Evolutionary conservation across 2,113 vertebrate species (phyloP).

Genomic region (Pontoporia blainvillei): DNA sequence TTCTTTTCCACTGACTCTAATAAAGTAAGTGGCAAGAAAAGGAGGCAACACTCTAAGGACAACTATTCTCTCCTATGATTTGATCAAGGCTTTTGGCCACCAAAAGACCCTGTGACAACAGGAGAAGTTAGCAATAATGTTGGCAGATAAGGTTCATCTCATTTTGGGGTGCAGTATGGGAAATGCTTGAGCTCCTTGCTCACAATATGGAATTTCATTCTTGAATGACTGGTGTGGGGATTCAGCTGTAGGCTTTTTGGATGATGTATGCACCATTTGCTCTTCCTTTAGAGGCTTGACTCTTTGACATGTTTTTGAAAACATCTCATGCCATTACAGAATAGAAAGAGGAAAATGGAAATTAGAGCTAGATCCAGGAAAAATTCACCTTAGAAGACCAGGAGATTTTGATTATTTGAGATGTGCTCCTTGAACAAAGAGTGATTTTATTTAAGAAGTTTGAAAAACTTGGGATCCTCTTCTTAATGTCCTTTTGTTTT

Average conservation of each 20-base stretch:
- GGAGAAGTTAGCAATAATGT: neutral
- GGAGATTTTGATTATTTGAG: neutral
- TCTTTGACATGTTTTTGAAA: neutral
- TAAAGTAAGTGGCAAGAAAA: neutral
- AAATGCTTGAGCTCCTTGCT: neutral
- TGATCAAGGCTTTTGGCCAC: neutral
- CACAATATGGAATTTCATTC: neutral
- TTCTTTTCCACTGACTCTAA: neutral
- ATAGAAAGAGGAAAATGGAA: neutral
- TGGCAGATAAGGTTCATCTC: neutral
- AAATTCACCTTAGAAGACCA: neutral
- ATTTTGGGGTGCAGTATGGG: neutral
- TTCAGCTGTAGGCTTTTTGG: neutral
- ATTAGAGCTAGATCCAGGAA: neutral
- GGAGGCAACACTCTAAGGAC: neutral
- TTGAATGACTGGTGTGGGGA: neutral
- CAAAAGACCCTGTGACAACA: neutral
- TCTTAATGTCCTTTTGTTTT: neutral
- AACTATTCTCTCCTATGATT: neutral
- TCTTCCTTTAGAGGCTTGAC: neutral
- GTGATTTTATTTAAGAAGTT: neutral
- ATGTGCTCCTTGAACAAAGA: neutral
- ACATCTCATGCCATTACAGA: neutral
- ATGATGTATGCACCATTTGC: neutral
- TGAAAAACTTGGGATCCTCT: neutral